A percentile compares a stretch with the other conserved stretches of the same genome.
Conservation (phyloP, 2,113 vertebrate genomes). For the Festucalex cinctus region DNA sequence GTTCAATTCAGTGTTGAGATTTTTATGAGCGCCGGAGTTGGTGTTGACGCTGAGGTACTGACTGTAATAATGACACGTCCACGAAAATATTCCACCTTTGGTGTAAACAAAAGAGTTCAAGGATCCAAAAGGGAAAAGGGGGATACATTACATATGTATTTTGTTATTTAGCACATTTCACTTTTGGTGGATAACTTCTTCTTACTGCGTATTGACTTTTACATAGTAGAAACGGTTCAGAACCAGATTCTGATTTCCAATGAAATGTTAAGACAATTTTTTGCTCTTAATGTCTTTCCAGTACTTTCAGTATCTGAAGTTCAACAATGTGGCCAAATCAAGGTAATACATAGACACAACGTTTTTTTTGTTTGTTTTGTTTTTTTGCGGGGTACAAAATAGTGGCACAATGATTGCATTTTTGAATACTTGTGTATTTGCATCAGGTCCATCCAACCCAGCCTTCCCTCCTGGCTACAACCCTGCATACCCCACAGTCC, state of each 20-base stretch:
- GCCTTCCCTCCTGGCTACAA: slow-evolving; percentile 62
- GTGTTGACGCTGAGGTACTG: too few relatives aligned
- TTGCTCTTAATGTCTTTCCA: slow-evolving; percentile 13
- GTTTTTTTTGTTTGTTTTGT: too few relatives aligned
- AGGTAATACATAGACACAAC: slow-evolving; percentile 51
- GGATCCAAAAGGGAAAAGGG: neutral
- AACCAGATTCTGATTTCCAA: neutral
- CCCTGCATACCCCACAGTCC: slow-evolving; percentile 53
- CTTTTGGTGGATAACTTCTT: too few relatives aligned
- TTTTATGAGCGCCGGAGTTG: neutral
- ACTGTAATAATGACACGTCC: too few relatives aligned
- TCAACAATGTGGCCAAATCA: slow-evolving; percentile 69
- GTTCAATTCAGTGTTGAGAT: neutral
- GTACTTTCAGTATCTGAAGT: slow-evolving; percentile 13
- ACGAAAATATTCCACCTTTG: neutral
- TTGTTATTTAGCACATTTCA: too few relatives aligned
- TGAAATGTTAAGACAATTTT: neutral
- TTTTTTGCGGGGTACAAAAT: neutral
- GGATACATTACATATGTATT: too few relatives aligned
- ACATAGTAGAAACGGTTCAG: neutral
- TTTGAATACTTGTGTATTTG: slow-evolving; percentile 7
- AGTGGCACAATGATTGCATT: neutral
- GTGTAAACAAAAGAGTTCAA: neutral
- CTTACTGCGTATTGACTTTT: neutral
- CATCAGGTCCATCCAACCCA: slow-evolving; percentile 59